Conservation (phyloP, 1,140 invertebrate species). For the Oncopodura yosiiana region DNA sequence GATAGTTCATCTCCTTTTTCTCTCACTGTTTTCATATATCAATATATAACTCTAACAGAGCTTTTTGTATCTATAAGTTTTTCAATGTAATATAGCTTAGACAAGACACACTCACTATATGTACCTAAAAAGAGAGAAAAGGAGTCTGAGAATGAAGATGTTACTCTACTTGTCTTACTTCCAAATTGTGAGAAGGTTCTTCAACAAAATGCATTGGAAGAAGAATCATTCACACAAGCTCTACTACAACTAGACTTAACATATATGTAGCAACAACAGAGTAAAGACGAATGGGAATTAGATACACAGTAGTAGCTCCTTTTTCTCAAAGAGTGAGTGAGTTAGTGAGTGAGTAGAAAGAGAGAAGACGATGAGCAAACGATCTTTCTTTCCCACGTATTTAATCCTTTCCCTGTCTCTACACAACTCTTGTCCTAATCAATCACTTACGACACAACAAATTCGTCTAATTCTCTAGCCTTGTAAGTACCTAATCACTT, state of each 20-base stretch:
- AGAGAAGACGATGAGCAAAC: background rate
- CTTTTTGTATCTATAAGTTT: no score
- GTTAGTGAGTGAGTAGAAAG: background rate
- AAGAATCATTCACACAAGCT: background rate
- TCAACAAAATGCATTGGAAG: background rate
- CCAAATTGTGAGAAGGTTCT: no score
- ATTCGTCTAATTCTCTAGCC: conserved; percentile 24
- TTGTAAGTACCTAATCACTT: conserved; percentile 15
- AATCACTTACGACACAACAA: conserved; percentile 31
- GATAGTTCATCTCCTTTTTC: no score
- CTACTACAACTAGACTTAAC: background rate
- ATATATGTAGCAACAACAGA: background rate
- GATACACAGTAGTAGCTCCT: no score
- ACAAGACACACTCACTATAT: no score
- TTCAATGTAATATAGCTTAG: no score
- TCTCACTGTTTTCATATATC: no score
- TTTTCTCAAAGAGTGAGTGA: background rate
- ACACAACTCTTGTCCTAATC: conserved; percentile 26
- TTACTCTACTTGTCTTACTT: no score
- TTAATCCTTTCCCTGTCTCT: conserved; percentile 31
- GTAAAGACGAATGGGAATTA: background rate
- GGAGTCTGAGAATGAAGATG: no score
- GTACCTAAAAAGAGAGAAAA: no score
- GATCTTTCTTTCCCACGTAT: conserved; percentile 14
- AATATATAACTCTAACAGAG: no score